phyloP scores from a whole-genome alignment of 2,888 invertebrate species.

The Apomyelois bistriatella region DNA sequence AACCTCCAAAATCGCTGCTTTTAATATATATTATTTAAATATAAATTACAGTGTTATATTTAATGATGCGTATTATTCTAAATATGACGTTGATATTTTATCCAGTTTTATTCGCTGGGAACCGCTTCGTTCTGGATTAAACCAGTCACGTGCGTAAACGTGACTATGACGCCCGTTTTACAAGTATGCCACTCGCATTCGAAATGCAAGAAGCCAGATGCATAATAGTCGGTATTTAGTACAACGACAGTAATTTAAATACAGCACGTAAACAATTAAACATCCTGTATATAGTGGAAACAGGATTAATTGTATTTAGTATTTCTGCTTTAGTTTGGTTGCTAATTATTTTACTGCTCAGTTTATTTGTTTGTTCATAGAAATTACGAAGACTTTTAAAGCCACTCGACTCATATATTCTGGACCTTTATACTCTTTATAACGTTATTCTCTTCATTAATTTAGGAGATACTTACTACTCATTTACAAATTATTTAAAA shows the following conservation, averaged over 20 bases:
- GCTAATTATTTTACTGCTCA: not conserved
- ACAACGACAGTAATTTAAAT: slow-evolving; percentile 3
- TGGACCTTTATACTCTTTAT: too few relatives aligned
- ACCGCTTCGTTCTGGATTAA: slow-evolving; percentile 16
- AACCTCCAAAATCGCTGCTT: too few relatives aligned
- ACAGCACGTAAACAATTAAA: not conserved
- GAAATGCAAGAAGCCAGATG: not conserved
- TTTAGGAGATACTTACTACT: too few relatives aligned
- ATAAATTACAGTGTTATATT: too few relatives aligned
- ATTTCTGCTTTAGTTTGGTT: not conserved
- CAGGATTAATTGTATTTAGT: not conserved
- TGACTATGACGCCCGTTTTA: slow-evolving; percentile 13
- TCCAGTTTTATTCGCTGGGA: slow-evolving; percentile 20
- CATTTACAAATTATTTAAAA: too few relatives aligned
- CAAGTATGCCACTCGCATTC: slow-evolving; percentile 7
- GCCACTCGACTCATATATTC: too few relatives aligned
- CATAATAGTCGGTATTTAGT: slow-evolving; percentile 8
- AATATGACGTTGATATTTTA: slow-evolving; percentile 21
- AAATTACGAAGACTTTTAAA: too few relatives aligned
- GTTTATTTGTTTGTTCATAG: too few relatives aligned
- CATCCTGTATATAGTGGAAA: not conserved
- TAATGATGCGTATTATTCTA: not conserved
- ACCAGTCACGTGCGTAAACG: slow-evolving; percentile 19
- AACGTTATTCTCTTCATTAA: too few relatives aligned
- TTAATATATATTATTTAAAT: too few relatives aligned